Percentiles rank a stretch among this genome's conserved stretches.
Evolutionary conservation across 1,140 invertebrate genomes (phyloP).

Genomic region (Drosophila athabasca): DNA sequence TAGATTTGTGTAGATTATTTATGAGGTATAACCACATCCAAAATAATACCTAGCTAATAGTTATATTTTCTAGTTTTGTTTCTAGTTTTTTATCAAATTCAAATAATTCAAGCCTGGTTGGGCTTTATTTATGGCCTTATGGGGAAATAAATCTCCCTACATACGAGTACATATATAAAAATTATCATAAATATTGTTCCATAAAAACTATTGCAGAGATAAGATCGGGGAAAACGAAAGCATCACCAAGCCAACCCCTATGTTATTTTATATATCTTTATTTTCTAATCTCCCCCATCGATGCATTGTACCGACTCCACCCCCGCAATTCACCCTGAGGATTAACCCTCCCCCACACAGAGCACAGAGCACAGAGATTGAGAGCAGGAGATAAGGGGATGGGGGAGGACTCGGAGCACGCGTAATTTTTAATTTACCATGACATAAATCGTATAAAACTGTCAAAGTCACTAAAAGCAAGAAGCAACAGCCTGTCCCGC

Average conservation of each 20-base stretch:
- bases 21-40: too few species aligned
- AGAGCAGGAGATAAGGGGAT: slow-evolving; percentile 6
- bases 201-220: slow-evolving; percentile 34
- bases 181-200: slow-evolving; percentile 4
- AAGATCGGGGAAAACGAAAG: slow-evolving; percentile 4
- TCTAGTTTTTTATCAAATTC: not conserved
- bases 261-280: slow-evolving; percentile 27
- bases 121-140: too few species aligned
- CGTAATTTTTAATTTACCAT: slow-evolving; percentile 81
- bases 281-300: slow-evolving; percentile 49
- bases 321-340: slow-evolving; percentile 6
- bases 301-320: slow-evolving; percentile 13
- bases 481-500: slow-evolving; percentile 63
- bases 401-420: slow-evolving; percentile 42
- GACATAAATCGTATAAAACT: slow-evolving; percentile 82
- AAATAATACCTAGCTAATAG: too few species aligned
- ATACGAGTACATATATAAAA: slow-evolving; percentile 23
- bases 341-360: slow-evolving; percentile 25
- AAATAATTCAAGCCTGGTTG: not conserved
- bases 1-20: not conserved
- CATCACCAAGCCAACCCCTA: slow-evolving; percentile 17
- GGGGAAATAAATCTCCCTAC: too few species aligned
- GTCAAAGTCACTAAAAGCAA: slow-evolving; percentile 80
- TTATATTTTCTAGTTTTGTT: not conserved
- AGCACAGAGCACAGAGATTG: not conserved